A percentile compares a stretch with the other conserved stretches of the same genome.
Conservation (phyloP, 2,888 invertebrate genomes). For the Criorhina ranunculi region DNA sequence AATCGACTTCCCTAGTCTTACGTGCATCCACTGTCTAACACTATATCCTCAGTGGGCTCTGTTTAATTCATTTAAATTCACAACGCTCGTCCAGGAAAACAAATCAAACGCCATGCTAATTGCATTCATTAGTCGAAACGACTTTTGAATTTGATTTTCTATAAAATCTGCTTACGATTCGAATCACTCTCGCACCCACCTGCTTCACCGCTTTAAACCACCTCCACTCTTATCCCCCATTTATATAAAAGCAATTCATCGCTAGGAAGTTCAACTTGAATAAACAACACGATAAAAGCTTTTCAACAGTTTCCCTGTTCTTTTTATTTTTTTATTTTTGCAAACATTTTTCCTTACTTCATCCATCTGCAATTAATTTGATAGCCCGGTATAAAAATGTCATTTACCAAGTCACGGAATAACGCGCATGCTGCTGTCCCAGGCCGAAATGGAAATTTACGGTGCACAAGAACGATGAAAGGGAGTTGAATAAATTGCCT, state of each 20-base stretch:
- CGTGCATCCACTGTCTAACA: conserved; percentile 9
- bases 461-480: background rate
- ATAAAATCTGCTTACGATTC: conserved; percentile 69
- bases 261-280: conserved; percentile 48
- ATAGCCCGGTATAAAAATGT: conserved; percentile 53
- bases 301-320: conserved; percentile 6
- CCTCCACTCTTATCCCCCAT: conserved; percentile 5
- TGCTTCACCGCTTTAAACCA: background rate
- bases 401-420: conserved; percentile 62
- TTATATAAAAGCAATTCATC: background rate
- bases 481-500: conserved; percentile 8
- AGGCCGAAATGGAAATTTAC: conserved; percentile 5
- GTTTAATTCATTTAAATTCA: conserved; percentile 60
- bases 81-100: conserved; percentile 63
- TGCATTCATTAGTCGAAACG: conserved; percentile 72
- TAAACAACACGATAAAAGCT: conserved; percentile 52
- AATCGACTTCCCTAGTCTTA: conserved; percentile 29
- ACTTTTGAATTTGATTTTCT: conserved; percentile 69
- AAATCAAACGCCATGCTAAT: conserved; percentile 75
- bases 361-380: conserved; percentile 61
- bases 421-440: conserved; percentile 7
- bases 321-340: no score
- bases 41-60: background rate
- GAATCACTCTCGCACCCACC: conserved; percentile 47
- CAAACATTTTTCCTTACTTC: conserved; percentile 1